These are phyloP conservation scores for Andrena hattorfiana DNA, from an alignment of 2,888 invertebrate species.

Conservation along the genomic window DNA sequence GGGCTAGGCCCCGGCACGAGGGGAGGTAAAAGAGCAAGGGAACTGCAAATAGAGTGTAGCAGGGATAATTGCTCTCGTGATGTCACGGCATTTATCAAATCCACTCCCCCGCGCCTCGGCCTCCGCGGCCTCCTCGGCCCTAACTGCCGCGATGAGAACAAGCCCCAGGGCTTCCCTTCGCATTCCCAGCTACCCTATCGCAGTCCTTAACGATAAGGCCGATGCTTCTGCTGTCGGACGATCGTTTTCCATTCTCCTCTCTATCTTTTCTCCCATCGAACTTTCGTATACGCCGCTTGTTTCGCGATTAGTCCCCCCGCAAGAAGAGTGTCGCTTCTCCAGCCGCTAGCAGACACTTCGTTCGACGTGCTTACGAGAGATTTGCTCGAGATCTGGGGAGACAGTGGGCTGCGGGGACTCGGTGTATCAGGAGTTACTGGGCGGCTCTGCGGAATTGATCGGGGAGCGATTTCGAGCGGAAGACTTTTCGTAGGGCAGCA, in stretches of 20 bases:
- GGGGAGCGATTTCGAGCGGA: conserved; percentile 17
- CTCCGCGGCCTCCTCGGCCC: conserved; percentile 15
- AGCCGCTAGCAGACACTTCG: background rate
- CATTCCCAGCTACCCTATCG: conserved; percentile 57
- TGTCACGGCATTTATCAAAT: conserved; percentile 78
- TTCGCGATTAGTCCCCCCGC: conserved; percentile 26
- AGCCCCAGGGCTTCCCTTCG: conserved; percentile 44
- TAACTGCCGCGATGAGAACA: conserved; percentile 50
- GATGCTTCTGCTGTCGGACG: conserved; percentile 39
- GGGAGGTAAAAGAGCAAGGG: conserved; percentile 66
- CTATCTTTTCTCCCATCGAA: conserved; percentile 4
- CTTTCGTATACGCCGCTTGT: conserved; percentile 35
- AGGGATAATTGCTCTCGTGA: conserved; percentile 78
- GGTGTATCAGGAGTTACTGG: conserved; percentile 30
- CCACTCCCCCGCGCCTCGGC: conserved; percentile 52
- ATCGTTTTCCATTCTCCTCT: conserved; percentile 28
- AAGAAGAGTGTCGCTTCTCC: background rate
- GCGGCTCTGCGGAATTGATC: conserved; percentile 14
- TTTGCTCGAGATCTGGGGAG: conserved; percentile 21
- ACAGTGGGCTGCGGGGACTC: conserved; percentile 6
- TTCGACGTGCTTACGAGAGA: conserved; percentile 29
- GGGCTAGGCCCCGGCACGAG: conserved; percentile 21
- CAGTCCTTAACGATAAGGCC: conserved; percentile 60
- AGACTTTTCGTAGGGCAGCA: conserved; percentile 5
- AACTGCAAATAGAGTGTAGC: conserved; percentile 72